Base-by-base conservation (phyloP, 1,140 invertebrate species). In the Cepaea nemoralis region DNA sequence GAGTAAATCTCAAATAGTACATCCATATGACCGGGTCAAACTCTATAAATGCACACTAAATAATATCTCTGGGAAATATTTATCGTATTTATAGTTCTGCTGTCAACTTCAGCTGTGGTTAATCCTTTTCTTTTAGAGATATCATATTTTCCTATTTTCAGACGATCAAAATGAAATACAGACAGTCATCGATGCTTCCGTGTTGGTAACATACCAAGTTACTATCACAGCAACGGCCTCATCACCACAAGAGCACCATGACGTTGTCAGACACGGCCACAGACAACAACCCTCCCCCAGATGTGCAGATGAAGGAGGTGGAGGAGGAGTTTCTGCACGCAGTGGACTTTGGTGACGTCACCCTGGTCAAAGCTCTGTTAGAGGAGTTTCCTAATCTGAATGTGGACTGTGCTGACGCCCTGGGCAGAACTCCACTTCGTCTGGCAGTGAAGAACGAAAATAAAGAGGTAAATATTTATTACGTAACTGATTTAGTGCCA, bases 381-480 rank as follows among this genome's bases (percentile, higher is more conserved):
- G 55, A 78, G n/a, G 83, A 85, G 35, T 82, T 86, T 37, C 80
- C 84, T 0, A 75, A 84, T n/a, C 79, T 89, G n/a, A 85, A 89
- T 74, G 78, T 86, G 31, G 87, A 82, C 67, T 84, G 76, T 67
- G 82, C 76, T 33, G 87, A 89, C 77, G 69, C 82, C n/a, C 74
- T 89, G 19, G 87, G 87, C 6, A 42, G 88, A 27, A 86, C 86
- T 19, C 84, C 88, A 0, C 70, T 89, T 1, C 76, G 83, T 19
- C 78, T 89, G 24, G 88, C 88, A 8, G 83, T 89, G 22, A 85
- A 85, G 42, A 87, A 88, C 69, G 88, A 89, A 74, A 85, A 89
- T 79, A 73, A 87, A 31, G 88, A 88, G 83, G 85, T 89, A 77
- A 83, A 76, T 59, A 19, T 5, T 40, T 22, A 10, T 3, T 55